phyloP scores from a whole-genome alignment of 2,888 invertebrate species.

The Melipona beecheii region DNA sequence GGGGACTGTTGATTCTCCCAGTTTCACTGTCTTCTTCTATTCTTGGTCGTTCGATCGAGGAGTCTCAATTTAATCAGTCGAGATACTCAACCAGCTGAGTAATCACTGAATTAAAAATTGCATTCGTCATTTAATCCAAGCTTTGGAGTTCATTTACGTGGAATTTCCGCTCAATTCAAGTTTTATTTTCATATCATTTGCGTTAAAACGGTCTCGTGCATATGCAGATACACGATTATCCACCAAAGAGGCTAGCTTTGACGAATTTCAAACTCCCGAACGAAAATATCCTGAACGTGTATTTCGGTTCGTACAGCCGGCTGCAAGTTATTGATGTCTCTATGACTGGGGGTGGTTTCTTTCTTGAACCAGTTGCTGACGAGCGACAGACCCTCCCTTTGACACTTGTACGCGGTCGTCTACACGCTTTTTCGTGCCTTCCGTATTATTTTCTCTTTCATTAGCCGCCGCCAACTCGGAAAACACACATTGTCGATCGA shows the following conservation, averaged over 20 bases:
- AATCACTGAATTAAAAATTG: too few relatives aligned
- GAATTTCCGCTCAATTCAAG: neutral
- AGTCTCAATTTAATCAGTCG: too few relatives aligned
- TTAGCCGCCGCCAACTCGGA: slow-evolving; percentile 41
- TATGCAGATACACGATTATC: slow-evolving; percentile 6
- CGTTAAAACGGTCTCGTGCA: neutral
- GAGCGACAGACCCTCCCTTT: slow-evolving; percentile 65
- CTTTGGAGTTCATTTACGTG: too few relatives aligned
- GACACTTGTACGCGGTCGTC: slow-evolving; percentile 58
- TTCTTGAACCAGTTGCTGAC: slow-evolving; percentile 57
- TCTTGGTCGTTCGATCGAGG: neutral
- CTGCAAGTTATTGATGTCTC: slow-evolving; percentile 70
- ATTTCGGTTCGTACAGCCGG: slow-evolving; percentile 66
- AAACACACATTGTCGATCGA: slow-evolving; percentile 25
- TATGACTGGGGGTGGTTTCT: slow-evolving; percentile 59
- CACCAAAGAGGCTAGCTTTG: slow-evolving; percentile 29
- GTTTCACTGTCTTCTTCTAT: neutral
- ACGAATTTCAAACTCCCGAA: slow-evolving; percentile 52
- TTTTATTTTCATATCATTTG: neutral
- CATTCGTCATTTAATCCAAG: too few relatives aligned
- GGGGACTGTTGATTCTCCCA: slow-evolving; percentile 22
- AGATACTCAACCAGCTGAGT: neutral
- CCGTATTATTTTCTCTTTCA: slow-evolving; percentile 64
- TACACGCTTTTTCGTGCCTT: slow-evolving; percentile 40
- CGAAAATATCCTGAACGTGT: slow-evolving; percentile 64